Percentiles rank a stretch among this genome's conserved stretches.
Conservation (phyloP, 2,888 invertebrate genomes). For the Zeuzera pyrina region DNA sequence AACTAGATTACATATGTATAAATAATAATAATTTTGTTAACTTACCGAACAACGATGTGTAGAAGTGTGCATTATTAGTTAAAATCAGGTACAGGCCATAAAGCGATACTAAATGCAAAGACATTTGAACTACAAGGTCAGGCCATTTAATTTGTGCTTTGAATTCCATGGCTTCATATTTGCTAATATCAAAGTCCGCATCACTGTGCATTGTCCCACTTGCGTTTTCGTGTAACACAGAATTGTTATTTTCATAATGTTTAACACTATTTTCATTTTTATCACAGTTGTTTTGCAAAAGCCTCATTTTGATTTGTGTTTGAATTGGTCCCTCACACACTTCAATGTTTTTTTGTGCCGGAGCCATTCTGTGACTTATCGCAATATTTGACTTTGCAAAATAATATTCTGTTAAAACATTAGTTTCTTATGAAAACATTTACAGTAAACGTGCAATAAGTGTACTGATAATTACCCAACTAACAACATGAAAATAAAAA, state of each 20-base stretch:
- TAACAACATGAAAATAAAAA: no score
- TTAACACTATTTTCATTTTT: conserved; percentile 22
- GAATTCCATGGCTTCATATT: conserved; percentile 67
- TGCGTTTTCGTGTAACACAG: conserved; percentile 18
- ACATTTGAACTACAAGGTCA: conserved; percentile 79
- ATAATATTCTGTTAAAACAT: no score
- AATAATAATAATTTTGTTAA: conserved; percentile 19
- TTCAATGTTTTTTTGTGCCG: conserved; percentile 40
- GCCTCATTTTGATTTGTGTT: conserved; percentile 34
- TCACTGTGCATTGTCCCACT: conserved; percentile 27
- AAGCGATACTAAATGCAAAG: conserved; percentile 78
- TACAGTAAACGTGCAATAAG: no score
- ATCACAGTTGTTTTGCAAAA: conserved; percentile 21
- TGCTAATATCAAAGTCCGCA: conserved; percentile 44
- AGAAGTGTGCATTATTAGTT: conserved; percentile 66
- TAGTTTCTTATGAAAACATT: no score
- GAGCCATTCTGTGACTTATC: conserved; percentile 40
- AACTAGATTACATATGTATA: background rate
- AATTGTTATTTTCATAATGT: conserved; percentile 38
- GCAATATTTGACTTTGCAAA: no score
- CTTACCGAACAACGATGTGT: conserved; percentile 83
- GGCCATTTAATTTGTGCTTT: conserved; percentile 80
- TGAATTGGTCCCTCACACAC: conserved; percentile 27
- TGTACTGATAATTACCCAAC: no score
- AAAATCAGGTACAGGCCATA: conserved; percentile 80